Conservation (phyloP, 2,113 vertebrate species). For the Microtus montanus region DNA sequence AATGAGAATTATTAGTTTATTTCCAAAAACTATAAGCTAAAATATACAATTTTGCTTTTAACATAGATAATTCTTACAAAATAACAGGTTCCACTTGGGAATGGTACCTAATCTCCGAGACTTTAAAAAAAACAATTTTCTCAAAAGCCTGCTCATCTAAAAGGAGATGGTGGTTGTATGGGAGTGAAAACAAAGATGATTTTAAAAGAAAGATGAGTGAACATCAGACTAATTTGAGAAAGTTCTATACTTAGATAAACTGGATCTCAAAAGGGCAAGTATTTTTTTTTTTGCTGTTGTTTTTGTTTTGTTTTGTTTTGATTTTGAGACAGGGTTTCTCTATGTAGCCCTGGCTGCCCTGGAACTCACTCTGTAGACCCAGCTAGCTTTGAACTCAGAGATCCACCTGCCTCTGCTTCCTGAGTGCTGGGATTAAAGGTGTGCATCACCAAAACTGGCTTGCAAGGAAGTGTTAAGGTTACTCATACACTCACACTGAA, state of each 20-base stretch:
- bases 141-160: background rate
- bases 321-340: background rate
- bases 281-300: background rate
- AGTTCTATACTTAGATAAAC: background rate
- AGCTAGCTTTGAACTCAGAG: background rate
- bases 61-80: background rate
- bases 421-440: background rate
- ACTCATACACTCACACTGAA: background rate
- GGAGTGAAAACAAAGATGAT: background rate
- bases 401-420: background rate
- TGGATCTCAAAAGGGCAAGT: background rate
- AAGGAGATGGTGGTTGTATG: background rate
- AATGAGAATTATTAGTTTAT: background rate
- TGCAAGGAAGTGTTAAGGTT: background rate
- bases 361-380: background rate
- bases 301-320: background rate
- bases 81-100: background rate
- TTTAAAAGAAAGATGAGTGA: background rate
- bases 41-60: conserved; percentile 14
- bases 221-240: background rate
- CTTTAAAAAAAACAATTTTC: background rate
- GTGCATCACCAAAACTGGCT: background rate
- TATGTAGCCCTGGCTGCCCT: background rate
- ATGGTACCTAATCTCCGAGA: background rate
- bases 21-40: background rate